Evolutionary conservation across 2,888 invertebrate genomes (phyloP).

Genomic region (Caradrina clavipalpis): DNA sequence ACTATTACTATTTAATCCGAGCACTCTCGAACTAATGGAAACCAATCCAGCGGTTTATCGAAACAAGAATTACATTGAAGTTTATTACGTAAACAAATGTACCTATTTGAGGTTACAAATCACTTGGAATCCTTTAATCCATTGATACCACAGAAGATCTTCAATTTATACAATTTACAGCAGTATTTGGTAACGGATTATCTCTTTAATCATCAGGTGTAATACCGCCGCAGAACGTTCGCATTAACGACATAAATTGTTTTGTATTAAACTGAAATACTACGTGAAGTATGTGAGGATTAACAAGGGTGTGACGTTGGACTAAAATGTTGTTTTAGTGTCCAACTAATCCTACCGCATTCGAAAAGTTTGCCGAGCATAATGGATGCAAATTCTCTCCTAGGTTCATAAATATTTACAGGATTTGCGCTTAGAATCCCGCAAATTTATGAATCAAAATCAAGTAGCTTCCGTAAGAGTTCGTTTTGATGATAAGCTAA

Average conservation of each 20-base stretch:
- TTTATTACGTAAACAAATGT: conserved; percentile 3
- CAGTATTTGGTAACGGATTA: neutral
- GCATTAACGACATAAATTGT: neutral
- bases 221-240: neutral
- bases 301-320: neutral
- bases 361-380: neutral
- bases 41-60: conserved; percentile 2
- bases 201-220: neutral
- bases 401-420: conserved; percentile 7
- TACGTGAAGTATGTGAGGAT: neutral
- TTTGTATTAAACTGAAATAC: conserved; percentile 5
- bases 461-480: neutral
- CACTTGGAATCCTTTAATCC: neutral
- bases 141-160: neutral
- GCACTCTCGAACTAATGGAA: neutral
- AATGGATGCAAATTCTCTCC: conserved; percentile 6
- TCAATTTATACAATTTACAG: conserved; percentile 8
- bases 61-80: conserved; percentile 14
- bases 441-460: neutral
- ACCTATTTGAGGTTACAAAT: neutral
- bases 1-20: neutral
- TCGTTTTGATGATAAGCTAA: neutral
- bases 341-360: neutral
- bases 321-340: conserved; percentile 13
- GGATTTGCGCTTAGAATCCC: neutral